Percentiles rank a stretch among this genome's conserved stretches.
These are phyloP conservation scores for Timema podura DNA, from an alignment of 2,888 invertebrate genomes.

Conservation along the genomic window DNA sequence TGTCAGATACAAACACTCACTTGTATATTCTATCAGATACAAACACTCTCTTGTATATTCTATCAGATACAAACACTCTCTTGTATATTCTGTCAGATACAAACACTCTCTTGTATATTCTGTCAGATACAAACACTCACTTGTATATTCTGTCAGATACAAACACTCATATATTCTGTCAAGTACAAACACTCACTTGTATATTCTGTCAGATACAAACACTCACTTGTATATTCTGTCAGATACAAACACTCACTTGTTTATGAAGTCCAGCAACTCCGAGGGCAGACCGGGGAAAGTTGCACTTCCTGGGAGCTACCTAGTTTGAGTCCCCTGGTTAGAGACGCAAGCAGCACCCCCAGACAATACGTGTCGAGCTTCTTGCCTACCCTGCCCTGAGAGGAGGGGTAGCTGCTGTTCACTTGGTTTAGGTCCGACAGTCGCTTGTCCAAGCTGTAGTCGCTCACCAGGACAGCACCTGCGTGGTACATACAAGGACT, in stretches of 20 bases:
- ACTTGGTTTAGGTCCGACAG: conserved; percentile 52
- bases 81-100: too few species aligned
- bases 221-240: too few species aligned
- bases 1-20: too few species aligned
- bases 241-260: conserved; percentile 50
- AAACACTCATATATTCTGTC: too few species aligned
- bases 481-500: conserved; percentile 22
- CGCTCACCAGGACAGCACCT: conserved; percentile 58
- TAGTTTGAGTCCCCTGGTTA: conserved; percentile 54
- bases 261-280: conserved; percentile 67
- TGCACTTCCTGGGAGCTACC: conserved; percentile 49
- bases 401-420: conserved; percentile 41
- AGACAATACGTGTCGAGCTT: conserved; percentile 71
- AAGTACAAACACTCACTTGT: too few species aligned
- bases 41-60: too few species aligned
- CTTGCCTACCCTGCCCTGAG: conserved; percentile 52
- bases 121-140: too few species aligned
- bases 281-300: conserved; percentile 55
- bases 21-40: too few species aligned
- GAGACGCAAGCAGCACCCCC: conserved; percentile 63
- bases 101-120: too few species aligned
- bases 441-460: conserved; percentile 67
- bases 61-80: too few species aligned
- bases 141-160: too few species aligned
- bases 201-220: too few species aligned